phyloP scores from a whole-genome alignment of 2,797 vertebrate genomes.

The Sphenodon punctatus region DNA sequence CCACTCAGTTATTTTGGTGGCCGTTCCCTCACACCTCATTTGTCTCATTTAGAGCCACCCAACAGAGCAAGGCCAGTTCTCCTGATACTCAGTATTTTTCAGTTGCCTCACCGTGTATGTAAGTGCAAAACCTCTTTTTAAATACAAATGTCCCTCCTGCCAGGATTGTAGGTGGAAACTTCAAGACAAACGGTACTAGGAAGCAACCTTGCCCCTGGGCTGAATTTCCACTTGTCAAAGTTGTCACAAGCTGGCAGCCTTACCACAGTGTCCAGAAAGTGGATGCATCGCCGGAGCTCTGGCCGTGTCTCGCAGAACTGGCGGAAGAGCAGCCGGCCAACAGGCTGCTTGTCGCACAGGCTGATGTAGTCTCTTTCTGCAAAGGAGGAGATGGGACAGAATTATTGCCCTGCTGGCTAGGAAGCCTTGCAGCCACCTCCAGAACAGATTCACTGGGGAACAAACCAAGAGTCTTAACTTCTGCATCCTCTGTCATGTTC shows the following conservation, averaged over 20 bases:
- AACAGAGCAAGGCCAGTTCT: neutral
- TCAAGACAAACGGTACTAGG: no score
- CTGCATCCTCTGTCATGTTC: no score
- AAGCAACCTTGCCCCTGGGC: neutral
- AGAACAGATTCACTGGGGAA: neutral
- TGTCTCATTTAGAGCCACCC: no score
- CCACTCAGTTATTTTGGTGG: no score
- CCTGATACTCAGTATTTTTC: neutral
- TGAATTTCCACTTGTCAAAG: no score
- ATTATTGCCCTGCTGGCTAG: neutral
- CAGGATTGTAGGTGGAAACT: no score
- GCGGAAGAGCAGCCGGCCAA: constrained; percentile 82
- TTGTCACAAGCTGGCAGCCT: no score
- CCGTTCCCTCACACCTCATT: neutral
- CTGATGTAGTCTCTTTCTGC: constrained; percentile 82
- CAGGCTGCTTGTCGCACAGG: constrained; percentile 84
- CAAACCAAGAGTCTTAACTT: no score
- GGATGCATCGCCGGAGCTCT: constrained; percentile 74
- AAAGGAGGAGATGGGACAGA: neutral
- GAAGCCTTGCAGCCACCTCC: neutral
- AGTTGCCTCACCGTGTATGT: neutral
- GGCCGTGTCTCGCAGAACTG: constrained; percentile 79
- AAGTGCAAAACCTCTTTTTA: no score
- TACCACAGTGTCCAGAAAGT: constrained; percentile 82
- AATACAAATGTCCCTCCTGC: neutral